These are phyloP conservation scores for Schizopygopsis pylzovi DNA, from an alignment of 2,797 vertebrate species.

Conservation along the genomic window DNA sequence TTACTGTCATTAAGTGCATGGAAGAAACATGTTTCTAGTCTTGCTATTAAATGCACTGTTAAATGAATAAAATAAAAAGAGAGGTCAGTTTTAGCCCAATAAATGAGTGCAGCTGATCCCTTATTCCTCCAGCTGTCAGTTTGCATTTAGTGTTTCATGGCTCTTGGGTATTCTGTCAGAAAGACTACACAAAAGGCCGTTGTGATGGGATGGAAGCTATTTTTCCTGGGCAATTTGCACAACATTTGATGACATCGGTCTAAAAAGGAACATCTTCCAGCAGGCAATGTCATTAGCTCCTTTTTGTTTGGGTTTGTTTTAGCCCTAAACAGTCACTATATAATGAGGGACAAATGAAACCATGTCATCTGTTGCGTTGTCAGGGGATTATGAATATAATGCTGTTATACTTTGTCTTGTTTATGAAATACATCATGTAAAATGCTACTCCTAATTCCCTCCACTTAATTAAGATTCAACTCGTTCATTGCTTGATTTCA, in stretches of 20 bases:
- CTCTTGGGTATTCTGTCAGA: slow-evolving; percentile 69
- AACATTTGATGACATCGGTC: slow-evolving; percentile 71
- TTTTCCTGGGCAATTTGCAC: slow-evolving; percentile 62
- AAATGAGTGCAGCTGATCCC: slow-evolving; percentile 66
- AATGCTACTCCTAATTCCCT: slow-evolving; percentile 12
- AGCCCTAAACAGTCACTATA: slow-evolving; percentile 30
- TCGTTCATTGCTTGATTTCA: slow-evolving; percentile 27
- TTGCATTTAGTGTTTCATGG: slow-evolving; percentile 71
- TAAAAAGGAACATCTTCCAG: slow-evolving; percentile 72
- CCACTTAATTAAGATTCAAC: slow-evolving; percentile 36
- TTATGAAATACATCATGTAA: slow-evolving; percentile 24
- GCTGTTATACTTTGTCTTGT: slow-evolving; percentile 34
- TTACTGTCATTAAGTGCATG: background rate
- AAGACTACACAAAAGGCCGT: slow-evolving; percentile 63
- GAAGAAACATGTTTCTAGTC: slow-evolving; percentile 6
- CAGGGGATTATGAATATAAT: slow-evolving; percentile 24
- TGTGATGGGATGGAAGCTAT: slow-evolving; percentile 63
- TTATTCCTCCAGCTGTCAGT: slow-evolving; percentile 79
- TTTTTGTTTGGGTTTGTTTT: slow-evolving; percentile 45
- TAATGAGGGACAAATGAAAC: slow-evolving; percentile 36
- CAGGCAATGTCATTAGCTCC: slow-evolving; percentile 75
- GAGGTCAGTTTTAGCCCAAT: slow-evolving; percentile 67
- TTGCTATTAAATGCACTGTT: slow-evolving; percentile 25
- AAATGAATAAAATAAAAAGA: slow-evolving; percentile 61
- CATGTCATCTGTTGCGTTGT: slow-evolving; percentile 23